phyloP scores from a whole-genome alignment of 1,140 invertebrate species.

The Cydia pomonella region DNA sequence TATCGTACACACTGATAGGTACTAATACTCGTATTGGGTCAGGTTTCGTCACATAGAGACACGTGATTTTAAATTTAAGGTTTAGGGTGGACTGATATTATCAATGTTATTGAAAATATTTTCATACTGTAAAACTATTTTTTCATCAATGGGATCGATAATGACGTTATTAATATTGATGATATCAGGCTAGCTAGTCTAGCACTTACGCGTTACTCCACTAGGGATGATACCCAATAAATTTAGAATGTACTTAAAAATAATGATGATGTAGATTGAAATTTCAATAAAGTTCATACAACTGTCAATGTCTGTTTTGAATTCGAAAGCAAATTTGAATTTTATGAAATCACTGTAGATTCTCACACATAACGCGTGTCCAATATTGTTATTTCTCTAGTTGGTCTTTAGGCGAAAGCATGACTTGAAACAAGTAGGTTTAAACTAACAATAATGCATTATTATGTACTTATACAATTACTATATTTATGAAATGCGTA shows the following conservation, averaged over 20 bases:
- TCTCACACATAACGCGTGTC: conserved; percentile 67
- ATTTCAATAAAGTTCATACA: conserved; percentile 57
- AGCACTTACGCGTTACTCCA: conserved; percentile 52
- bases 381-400: conserved; percentile 53
- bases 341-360: conserved; percentile 71
- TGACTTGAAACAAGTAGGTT: conserved; percentile 44
- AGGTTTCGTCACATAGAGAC: conserved; percentile 19
- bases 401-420: conserved; percentile 77
- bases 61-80: conserved; percentile 12
- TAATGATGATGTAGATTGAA: conserved; percentile 53
- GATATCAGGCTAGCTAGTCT: conserved; percentile 16
- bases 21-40: background rate
- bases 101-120: conserved; percentile 13
- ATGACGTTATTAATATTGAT: background rate
- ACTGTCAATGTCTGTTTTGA: conserved; percentile 61
- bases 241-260: conserved; percentile 73
- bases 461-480: conserved; percentile 35
- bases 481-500: conserved; percentile 36
- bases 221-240: conserved; percentile 70
- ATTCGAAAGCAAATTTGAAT: conserved; percentile 66
- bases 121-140: background rate
- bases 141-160: background rate
- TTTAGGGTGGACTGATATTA: background rate
- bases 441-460: conserved; percentile 32
- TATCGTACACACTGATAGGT: conserved; percentile 12